These are phyloP conservation scores for Lepetodrilus schrolli DNA, from an alignment of 2,888 invertebrate species.

Conservation along the genomic window DNA sequence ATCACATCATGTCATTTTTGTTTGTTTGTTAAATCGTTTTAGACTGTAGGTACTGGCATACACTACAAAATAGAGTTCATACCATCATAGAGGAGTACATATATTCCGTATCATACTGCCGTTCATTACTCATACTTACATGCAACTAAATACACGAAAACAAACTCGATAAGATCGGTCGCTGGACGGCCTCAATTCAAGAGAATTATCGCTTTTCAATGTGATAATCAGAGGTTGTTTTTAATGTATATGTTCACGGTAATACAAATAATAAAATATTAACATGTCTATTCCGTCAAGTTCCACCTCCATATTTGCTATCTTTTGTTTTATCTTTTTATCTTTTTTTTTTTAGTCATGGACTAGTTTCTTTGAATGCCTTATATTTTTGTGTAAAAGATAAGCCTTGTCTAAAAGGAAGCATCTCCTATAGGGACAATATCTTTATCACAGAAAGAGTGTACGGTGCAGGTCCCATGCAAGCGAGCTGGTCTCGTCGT, in stretches of 20 bases:
- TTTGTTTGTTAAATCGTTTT: no score
- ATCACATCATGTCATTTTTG: slow-evolving; percentile 12
- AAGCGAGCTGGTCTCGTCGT: not conserved
- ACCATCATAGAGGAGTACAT: no score
- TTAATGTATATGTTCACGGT: not conserved
- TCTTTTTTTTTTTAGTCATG: not conserved
- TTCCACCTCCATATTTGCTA: not conserved
- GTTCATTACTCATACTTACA: no score
- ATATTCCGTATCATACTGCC: no score
- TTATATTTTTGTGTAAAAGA: slow-evolving; percentile 15
- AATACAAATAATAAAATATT: no score
- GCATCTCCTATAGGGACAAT: slow-evolving; percentile 1
- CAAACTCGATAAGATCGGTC: no score
- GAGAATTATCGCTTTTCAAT: not conserved
- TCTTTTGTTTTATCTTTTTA: not conserved
- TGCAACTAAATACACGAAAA: no score
- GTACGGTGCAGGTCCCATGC: not conserved
- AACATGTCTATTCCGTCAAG: no score
- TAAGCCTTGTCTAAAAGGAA: slow-evolving; percentile 19
- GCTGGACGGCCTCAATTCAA: slow-evolving; percentile 11
- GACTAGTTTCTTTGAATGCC: slow-evolving; percentile 2
- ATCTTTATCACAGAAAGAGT: slow-evolving; percentile 25
- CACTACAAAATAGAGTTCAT: no score
- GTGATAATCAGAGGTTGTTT: not conserved
- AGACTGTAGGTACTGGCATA: no score